phyloP scores from a whole-genome alignment of 2,888 invertebrate genomes.

The Papilio gigon region DNA sequence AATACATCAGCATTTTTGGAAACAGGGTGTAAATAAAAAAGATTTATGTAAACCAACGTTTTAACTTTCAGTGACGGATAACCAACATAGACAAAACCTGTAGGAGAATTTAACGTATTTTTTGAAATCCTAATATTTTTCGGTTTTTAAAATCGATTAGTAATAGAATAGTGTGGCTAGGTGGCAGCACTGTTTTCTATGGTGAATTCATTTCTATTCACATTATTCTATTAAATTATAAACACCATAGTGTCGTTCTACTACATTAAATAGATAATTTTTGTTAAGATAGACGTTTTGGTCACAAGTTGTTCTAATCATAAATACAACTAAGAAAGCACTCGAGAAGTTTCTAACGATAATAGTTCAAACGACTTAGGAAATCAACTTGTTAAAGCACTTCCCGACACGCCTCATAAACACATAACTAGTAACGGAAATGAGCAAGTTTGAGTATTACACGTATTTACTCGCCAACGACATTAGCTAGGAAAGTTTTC shows the following conservation, averaged over 20 bases:
- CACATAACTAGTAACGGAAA: conserved; percentile 28
- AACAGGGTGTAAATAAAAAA: neutral
- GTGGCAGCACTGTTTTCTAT: too few species aligned
- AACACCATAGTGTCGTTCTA: too few species aligned
- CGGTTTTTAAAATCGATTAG: too few species aligned
- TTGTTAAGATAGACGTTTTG: neutral
- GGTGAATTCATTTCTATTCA: too few species aligned
- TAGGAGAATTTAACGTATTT: too few species aligned
- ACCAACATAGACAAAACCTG: too few species aligned
- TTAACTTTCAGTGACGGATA: too few species aligned
- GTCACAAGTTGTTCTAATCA: neutral
- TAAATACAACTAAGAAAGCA: neutral
- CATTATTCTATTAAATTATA: too few species aligned
- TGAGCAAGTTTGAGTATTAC: conserved; percentile 23
- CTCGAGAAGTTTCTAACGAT: conserved; percentile 9
- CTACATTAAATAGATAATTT: neutral
- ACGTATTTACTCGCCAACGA: conserved; percentile 17
- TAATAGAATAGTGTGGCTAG: too few species aligned
- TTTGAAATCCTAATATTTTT: too few species aligned
- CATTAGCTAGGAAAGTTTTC: neutral
- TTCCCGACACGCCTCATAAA: conserved; percentile 25
- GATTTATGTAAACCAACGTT: neutral
- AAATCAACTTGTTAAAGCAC: conserved; percentile 23
- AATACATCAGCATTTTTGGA: neutral
- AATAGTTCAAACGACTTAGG: conserved; percentile 6